Evolutionary conservation across 1,140 invertebrate species (phyloP).

Genomic region (Drosophila sucinea): DNA sequence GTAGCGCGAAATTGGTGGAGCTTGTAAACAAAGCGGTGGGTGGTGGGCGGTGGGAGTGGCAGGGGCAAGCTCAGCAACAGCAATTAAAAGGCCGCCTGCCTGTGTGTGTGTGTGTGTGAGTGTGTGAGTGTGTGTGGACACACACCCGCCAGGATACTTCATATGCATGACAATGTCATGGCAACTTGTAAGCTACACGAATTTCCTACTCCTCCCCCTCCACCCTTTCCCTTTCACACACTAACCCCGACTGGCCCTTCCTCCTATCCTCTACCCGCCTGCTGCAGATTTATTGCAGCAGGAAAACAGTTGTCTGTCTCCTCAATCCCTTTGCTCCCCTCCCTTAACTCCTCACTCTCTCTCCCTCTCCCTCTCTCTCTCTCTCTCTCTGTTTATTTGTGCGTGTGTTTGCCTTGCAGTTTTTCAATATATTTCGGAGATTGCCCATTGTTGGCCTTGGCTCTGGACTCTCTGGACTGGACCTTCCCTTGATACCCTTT

Average conservation of each 20-base stretch:
- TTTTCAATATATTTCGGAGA: constrained; percentile 63
- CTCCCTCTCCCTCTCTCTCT: constrained; percentile 21
- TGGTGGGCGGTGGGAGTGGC: neutral
- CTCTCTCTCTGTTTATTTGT: constrained; percentile 15
- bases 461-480: constrained; percentile 19
- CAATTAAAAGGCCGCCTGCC: constrained; percentile 59
- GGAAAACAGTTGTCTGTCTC: constrained; percentile 48
- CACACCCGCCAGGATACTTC: constrained; percentile 41
- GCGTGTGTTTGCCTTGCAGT: constrained; percentile 32
- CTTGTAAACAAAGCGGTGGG: constrained; percentile 62
- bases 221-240: constrained; percentile 12
- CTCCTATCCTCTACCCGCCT: constrained; percentile 5
- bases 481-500: constrained; percentile 3
- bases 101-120: neutral
- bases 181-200: constrained; percentile 71
- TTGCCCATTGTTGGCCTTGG: constrained; percentile 63
- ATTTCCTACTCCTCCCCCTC: constrained; percentile 24
- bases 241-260: constrained; percentile 11
- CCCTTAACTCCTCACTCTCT: constrained; percentile 3
- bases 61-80: constrained; percentile 31
- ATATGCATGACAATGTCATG: constrained; percentile 78
- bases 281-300: constrained; percentile 66
- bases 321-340: neutral
- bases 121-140: constrained; percentile 17
- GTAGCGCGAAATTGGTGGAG: constrained; percentile 70